Evolutionary conservation across 2,113 vertebrate genomes (phyloP).

Genomic region (Myrmecobius fasciatus): DNA sequence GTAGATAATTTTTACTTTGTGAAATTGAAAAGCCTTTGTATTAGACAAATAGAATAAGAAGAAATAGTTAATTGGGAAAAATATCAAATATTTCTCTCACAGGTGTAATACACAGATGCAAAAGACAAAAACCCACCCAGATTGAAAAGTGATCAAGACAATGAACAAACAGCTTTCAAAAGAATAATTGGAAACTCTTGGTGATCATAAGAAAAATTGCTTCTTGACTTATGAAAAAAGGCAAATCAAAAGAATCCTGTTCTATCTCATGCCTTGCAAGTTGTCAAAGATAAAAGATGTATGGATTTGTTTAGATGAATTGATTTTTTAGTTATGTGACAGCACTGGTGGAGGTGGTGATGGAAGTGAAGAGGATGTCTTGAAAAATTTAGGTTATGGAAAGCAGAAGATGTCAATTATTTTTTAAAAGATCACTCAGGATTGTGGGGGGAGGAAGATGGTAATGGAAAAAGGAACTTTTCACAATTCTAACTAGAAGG

Average conservation of each 20-base stretch:
- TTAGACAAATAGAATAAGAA: not conserved
- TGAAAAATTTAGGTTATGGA: not conserved
- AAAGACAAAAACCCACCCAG: not conserved
- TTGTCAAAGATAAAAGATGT: not conserved
- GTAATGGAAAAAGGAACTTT: not conserved
- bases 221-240: not conserved
- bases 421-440: not conserved
- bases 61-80: not conserved
- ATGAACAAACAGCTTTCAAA: not conserved
- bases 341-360: not conserved
- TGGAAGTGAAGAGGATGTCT: not conserved
- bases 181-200: not conserved
- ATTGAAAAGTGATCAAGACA: not conserved
- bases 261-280: not conserved
- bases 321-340: not conserved
- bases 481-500: not conserved
- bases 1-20: not conserved
- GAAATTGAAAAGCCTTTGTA: not conserved
- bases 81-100: not conserved
- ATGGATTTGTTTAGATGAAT: not conserved
- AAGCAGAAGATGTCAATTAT: not conserved
- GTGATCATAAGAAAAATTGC: not conserved
- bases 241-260: not conserved
- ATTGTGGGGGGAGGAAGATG: not conserved
- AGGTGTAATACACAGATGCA: not conserved